Evolutionary conservation across 23 tunicate genomes (phyloP).

Genomic region (Clavelina lepadiformis): DNA sequence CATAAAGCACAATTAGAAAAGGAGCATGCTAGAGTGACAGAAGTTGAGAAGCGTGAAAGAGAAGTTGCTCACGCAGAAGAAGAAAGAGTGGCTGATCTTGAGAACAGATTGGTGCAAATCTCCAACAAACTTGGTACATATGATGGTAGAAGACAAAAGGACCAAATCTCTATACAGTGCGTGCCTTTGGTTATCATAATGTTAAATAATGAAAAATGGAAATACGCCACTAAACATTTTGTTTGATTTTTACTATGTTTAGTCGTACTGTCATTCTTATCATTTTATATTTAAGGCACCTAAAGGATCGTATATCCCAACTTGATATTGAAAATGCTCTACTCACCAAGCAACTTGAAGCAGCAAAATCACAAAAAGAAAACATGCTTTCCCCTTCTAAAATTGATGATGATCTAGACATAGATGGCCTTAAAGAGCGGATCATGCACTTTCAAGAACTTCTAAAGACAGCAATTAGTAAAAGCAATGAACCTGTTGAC

Average conservation of each 20-base stretch:
- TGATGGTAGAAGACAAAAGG: slow-evolving; percentile 52
- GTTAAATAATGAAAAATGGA: neutral
- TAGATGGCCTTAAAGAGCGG: slow-evolving; percentile 55
- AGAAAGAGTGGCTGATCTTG: slow-evolving; percentile 72
- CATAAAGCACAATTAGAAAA: slow-evolving; percentile 45
- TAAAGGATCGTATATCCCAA: slow-evolving; percentile 73
- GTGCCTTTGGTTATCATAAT: neutral
- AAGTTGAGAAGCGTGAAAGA: slow-evolving; percentile 48
- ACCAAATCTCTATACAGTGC: slow-evolving; percentile 48
- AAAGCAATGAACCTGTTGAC: slow-evolving; percentile 59
- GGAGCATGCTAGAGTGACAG: slow-evolving; percentile 47
- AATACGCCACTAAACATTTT: neutral
- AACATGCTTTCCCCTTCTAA: neutral
- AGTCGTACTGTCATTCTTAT: neutral
- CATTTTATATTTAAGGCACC: slow-evolving; percentile 25
- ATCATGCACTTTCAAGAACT: slow-evolving; percentile 56
- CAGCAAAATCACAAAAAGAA: slow-evolving; percentile 9
- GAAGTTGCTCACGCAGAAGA: slow-evolving; percentile 44
- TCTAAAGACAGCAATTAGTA: slow-evolving; percentile 45
- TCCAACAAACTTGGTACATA: slow-evolving; percentile 75
- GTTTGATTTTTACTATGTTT: neutral
- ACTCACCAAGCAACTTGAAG: slow-evolving; percentile 43
- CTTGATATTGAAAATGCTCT: slow-evolving; percentile 62
- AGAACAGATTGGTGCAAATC: slow-evolving; percentile 54
- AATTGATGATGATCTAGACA: slow-evolving; percentile 46